phyloP scores from a whole-genome alignment of 1,140 invertebrate species.

The Pachypsylla venusta region DNA sequence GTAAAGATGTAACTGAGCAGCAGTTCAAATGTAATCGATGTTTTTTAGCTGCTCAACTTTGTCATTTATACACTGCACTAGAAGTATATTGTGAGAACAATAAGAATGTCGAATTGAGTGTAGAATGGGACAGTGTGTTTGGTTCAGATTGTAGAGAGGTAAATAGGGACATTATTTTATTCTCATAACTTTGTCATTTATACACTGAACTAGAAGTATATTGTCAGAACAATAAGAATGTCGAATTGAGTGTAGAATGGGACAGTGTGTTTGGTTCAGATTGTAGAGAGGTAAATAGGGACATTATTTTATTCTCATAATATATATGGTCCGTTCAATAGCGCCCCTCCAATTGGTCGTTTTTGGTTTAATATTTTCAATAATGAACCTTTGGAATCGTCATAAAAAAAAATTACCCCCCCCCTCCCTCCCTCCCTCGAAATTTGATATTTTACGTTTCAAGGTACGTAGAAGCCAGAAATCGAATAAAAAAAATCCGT shows the following conservation, averaged over 20 bases:
- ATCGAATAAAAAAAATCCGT: too few relatives aligned
- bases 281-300: background rate
- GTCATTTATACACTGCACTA: background rate
- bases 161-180: too few relatives aligned
- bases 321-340: too few relatives aligned
- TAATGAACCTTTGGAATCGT: too few relatives aligned
- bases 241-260: background rate
- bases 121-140: conserved; percentile 3
- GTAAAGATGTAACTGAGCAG: background rate
- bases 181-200: too few relatives aligned
- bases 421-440: too few relatives aligned
- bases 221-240: background rate
- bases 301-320: too few relatives aligned
- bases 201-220: background rate
- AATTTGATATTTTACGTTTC: too few relatives aligned
- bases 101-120: background rate
- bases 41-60: background rate
- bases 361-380: too few relatives aligned
- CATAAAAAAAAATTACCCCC: too few relatives aligned
- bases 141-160: background rate
- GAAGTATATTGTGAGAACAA: background rate
- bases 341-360: too few relatives aligned
- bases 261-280: background rate
- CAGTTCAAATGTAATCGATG: background rate
- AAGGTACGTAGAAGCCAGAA: too few relatives aligned